Base-by-base conservation (phyloP, 2,797 vertebrate genomes). In the Etheostoma nigrum region DNA sequence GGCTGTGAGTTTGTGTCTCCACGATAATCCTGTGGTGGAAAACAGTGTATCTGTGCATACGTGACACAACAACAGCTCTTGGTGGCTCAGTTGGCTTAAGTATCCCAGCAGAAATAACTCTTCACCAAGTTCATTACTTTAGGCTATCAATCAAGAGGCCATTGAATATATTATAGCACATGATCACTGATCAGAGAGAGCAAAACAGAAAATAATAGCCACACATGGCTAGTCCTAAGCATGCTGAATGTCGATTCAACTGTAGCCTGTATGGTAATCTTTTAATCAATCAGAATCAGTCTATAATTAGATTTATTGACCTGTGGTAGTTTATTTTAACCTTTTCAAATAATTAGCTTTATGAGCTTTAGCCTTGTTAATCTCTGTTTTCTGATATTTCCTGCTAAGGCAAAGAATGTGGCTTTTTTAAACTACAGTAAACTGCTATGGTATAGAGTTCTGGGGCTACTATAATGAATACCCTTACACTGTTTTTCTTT, bases 261-360 rank as follows among this genome's bases (percentile, higher is more conserved):
- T n/a, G n/a, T 40, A 19, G 53, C 21, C 25, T 8, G 23, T 13
- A 44, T 4, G 11, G 33, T 67, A 66, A 85, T 78, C 62, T 71
- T 82, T 59, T 57, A 80, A 74, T 77, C 64, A 57, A 60, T 51
- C 45, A 40, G 30, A 47, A 25, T 67, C 19, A 51, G 19, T 64
- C 62, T 73, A 48, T 80, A 71, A 78, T 81, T 60, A 42, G 49
- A 67, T 55, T 19, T 8, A 33, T 75, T 70, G 51, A 81, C 72
- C 74, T 54, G 49, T 60, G 30, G 48, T 53, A 30, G 55, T 83
- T 79, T 19, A 27, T 60, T 83, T 68, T 72, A 74, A 78, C 78
- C 72, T 72, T 72, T 68, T n/a, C 23, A 47, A 49, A 79, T 51
- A 44, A 62, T 74, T 53, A 60, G 58, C 40, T 58, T 8, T 49